Evolutionary conservation across 1,140 invertebrate species (phyloP).

Genomic region (Tribolium madens): DNA sequence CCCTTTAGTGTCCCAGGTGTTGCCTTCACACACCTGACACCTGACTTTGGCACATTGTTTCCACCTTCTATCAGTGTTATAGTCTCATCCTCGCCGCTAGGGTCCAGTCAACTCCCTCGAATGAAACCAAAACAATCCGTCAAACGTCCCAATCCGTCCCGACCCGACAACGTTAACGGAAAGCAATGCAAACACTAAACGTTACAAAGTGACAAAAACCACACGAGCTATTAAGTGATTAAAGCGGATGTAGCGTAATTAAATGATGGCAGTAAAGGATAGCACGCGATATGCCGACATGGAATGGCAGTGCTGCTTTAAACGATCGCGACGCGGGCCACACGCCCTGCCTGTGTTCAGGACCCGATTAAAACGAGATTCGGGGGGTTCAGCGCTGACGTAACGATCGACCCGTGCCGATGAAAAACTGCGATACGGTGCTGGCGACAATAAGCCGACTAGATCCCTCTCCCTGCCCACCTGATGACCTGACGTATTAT

Average conservation of each 20-base stretch:
- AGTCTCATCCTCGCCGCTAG: neutral
- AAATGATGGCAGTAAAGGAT: slow-evolving; percentile 50
- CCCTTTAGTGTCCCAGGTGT: neutral
- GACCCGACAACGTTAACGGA: neutral
- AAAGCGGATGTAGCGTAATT: slow-evolving; percentile 56
- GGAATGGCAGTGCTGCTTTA: slow-evolving; percentile 52
- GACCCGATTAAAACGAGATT: slow-evolving; percentile 38
- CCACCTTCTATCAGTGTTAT: neutral
- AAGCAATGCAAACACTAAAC: slow-evolving; percentile 51
- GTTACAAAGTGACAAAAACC: slow-evolving; percentile 58
- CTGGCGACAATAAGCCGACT: slow-evolving; percentile 44
- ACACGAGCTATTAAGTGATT: slow-evolving; percentile 58
- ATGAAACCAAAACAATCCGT: neutral
- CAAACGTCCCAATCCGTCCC: neutral
- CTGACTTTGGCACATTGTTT: neutral
- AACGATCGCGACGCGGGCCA: slow-evolving; percentile 49
- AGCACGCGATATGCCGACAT: slow-evolving; percentile 46
- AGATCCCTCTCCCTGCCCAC: slow-evolving; percentile 31
- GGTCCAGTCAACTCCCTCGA: neutral
- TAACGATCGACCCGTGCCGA: slow-evolving; percentile 4
- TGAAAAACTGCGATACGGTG: slow-evolving; percentile 30
- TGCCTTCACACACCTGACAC: neutral
- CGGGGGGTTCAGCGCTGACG: neutral
- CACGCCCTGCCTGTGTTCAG: slow-evolving; percentile 50
- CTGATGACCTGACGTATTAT: slow-evolving; percentile 51